A percentile compares a stretch with the other conserved stretches of the same genome.
These are phyloP conservation scores for Eulemur rufifrons DNA, from an alignment of 2,113 vertebrate species.

Conservation along the genomic window DNA sequence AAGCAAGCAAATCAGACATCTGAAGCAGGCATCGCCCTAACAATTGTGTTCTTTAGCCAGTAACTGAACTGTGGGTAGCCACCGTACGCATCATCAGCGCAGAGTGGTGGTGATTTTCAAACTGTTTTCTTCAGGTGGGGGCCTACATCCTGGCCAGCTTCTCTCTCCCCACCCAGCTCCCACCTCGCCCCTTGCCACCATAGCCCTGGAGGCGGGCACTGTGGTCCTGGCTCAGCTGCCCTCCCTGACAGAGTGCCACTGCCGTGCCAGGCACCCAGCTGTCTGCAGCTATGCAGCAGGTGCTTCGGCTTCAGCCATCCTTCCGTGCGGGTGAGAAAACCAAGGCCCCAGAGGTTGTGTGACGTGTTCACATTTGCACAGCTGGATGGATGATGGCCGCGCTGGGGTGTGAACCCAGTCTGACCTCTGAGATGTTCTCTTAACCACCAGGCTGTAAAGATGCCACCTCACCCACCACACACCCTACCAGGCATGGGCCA, in stretches of 20 bases:
- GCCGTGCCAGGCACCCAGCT: background rate
- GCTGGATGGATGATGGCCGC: background rate
- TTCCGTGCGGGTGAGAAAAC: background rate
- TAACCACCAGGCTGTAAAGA: background rate
- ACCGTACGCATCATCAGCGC: accelerated
- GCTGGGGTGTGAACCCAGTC: background rate
- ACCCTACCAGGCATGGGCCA: background rate
- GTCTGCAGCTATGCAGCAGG: background rate
- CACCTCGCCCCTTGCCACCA: background rate
- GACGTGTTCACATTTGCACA: background rate
- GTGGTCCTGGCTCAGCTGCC: background rate
- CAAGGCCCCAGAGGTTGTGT: background rate
- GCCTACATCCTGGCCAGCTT: too few species aligned
- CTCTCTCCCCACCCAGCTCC: background rate
- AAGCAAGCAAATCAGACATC: background rate
- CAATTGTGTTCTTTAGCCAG: background rate
- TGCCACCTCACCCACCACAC: background rate
- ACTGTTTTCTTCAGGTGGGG: background rate
- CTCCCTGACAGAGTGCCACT: background rate
- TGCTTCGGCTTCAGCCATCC: background rate
- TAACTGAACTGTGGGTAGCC: background rate
- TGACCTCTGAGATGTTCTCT: background rate
- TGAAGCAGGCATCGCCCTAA: background rate
- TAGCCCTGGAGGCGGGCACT: background rate
- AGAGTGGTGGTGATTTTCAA: background rate